A percentile compares a stretch with the other conserved stretches of the same genome.
Conservation (phyloP, 2,797 vertebrate genomes). For the Ctenopoma multispine region DNA sequence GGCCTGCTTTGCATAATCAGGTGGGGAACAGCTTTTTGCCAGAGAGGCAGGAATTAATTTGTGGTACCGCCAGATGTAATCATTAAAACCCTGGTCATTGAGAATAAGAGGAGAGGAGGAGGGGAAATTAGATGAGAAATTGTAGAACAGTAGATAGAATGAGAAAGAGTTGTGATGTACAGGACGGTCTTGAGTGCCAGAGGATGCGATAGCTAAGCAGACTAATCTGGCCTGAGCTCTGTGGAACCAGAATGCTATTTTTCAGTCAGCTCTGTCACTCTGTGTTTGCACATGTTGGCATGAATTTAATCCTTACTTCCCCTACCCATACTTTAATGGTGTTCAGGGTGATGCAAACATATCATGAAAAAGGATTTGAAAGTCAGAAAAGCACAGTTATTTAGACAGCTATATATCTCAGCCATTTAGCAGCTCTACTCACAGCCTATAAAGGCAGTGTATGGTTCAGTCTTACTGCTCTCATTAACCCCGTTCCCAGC, state of each 20-base stretch:
- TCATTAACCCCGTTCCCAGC: constrained; percentile 25
- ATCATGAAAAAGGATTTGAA: constrained; percentile 2
- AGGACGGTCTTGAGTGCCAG: constrained; percentile 49
- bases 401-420: constrained; percentile 8
- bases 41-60: constrained; percentile 85
- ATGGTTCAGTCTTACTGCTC: constrained; percentile 24
- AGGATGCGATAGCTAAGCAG: constrained; percentile 48
- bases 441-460: constrained; percentile 20
- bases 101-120: constrained; percentile 74
- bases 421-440: constrained; percentile 23
- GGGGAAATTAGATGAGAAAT: constrained; percentile 57
- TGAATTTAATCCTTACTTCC: constrained; percentile 31
- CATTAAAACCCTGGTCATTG: constrained; percentile 79
- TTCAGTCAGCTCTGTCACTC: constrained; percentile 37
- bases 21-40: constrained; percentile 86
- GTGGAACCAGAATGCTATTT: constrained; percentile 22
- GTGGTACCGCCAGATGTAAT: constrained; percentile 82
- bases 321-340: neutral
- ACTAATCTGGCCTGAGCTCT: constrained; percentile 59
- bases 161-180: constrained; percentile 34
- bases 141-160: constrained; percentile 53
- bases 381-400: constrained; percentile 4
- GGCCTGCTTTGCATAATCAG: constrained; percentile 89
- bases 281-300: constrained; percentile 30
- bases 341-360: constrained; percentile 13